Evolutionary conservation across 2,113 vertebrate genomes (phyloP), one percentile per base, ranked within the genome.

Genomic region (Cheilinus undulatus): DNA sequence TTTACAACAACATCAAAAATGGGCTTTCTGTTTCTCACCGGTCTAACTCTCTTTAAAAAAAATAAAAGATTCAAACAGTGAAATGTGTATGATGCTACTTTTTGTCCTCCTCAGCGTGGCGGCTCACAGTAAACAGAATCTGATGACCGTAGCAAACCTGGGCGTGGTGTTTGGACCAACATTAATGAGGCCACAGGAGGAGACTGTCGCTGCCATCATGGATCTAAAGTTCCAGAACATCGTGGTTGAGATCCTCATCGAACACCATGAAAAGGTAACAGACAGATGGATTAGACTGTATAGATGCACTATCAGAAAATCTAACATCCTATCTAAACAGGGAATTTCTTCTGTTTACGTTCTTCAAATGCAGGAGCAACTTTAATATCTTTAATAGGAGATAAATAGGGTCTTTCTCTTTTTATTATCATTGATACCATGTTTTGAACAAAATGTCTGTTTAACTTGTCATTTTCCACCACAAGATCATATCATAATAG

Each of bases 211-310:
- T 12, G 97, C 96, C 91, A 97, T 99, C 84, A 98, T 99, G 97
- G 98, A 99, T 82, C 92, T 99, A 28, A 99, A 99, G 88, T 99
- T 99, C 88, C 98, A 99, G 90, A 99, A 99, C 86, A 99, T 99
- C 1, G 96, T 99, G 0, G 96, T 99, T 26, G 98, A 99, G 92
- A 98, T 99, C 78, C 94, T 99, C 70, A 97, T 99, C 19, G 97
- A 99, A 90, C 97, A 99, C 28, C 92, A 98, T 0, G 94, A 96
- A 69, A 99, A 96, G 96, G 98, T 99, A 90, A 90, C 74, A 2
- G 26, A 19, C 7, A 34, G 5, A 15, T n/a, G n/a, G n/a, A n/a
- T n/a, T n/a, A n/a, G n/a, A n/a, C n/a, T n/a, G n/a, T n/a, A n/a
- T n/a, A n/a, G n/a, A n/a, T n/a, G n/a, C n/a, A n/a, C n/a, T n/a